Percentiles rank a stretch among this genome's conserved stretches.
These are phyloP conservation scores for Illadopsis cleaveri DNA, from an alignment of 2,113 vertebrate genomes.

Conservation along the genomic window DNA sequence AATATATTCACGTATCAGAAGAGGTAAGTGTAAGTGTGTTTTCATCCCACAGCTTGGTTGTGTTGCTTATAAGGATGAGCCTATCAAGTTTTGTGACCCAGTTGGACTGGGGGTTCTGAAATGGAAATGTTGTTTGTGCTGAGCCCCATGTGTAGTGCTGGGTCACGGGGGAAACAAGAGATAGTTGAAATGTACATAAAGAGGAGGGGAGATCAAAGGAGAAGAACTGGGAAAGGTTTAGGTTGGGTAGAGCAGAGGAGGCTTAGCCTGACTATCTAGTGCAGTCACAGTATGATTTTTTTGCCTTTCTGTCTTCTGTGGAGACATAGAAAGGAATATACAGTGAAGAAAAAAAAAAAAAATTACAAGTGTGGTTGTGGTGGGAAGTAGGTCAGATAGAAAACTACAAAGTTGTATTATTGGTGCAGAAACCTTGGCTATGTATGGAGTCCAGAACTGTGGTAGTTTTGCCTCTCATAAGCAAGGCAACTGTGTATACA, in stretches of 20 bases:
- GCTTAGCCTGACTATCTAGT: not conserved
- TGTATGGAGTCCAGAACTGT: not conserved
- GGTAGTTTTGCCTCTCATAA: not conserved
- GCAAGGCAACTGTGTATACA: not conserved
- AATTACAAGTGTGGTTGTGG: not conserved
- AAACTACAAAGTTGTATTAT: not conserved
- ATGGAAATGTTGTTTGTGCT: not conserved
- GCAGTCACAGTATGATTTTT: not conserved
- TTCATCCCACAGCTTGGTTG: not conserved
- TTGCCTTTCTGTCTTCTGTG: not conserved
- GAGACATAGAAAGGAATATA: not conserved
- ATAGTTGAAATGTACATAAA: not conserved
- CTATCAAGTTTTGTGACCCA: not conserved
- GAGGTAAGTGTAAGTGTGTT: not conserved
- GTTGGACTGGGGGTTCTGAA: not conserved
- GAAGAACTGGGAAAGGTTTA: not conserved
- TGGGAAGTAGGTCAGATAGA: not conserved
- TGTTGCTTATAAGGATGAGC: not conserved
- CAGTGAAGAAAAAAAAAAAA: too few relatives aligned
- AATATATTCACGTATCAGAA: rapidly evolving
- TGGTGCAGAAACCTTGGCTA: not conserved
- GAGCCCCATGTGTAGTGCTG: not conserved
- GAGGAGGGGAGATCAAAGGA: not conserved
- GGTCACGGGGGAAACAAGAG: not conserved
- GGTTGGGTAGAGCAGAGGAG: not conserved